Conservation (phyloP, 2,797 vertebrate genomes). For the Bradypus variegatus region DNA sequence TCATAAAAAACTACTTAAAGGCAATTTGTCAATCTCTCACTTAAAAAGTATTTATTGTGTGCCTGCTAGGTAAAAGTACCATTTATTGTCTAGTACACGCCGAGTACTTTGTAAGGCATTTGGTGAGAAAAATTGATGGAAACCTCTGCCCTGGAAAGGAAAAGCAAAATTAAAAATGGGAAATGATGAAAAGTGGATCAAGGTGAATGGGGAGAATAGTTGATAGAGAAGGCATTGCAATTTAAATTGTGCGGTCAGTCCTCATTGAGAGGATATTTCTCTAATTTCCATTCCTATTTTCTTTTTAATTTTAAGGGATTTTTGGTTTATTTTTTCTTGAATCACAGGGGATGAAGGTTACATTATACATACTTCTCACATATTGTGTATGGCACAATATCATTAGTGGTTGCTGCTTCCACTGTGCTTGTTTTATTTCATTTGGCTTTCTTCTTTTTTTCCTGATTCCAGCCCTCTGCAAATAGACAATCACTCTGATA, state of each 20-base stretch:
- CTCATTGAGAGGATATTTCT: background rate
- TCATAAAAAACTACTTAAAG: background rate
- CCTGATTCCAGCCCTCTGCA: background rate
- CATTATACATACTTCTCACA: background rate
- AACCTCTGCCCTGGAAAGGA: background rate
- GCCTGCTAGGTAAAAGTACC: background rate
- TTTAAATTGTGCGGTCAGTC: background rate
- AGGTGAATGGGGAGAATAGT: background rate
- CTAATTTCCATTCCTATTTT: background rate
- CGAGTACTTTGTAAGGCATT: background rate
- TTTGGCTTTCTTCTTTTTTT: background rate
- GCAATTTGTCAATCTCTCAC: background rate
- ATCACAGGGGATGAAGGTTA: background rate
- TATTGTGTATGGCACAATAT: background rate
- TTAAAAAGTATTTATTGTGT: background rate
- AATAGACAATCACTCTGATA: background rate
- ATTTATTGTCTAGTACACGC: background rate
- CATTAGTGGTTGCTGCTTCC: background rate
- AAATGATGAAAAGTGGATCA: background rate
- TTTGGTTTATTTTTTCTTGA: background rate
- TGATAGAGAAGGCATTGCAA: background rate
- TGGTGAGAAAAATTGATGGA: background rate
- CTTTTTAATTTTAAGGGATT: background rate
- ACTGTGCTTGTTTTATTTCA: background rate
- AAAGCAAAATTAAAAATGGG: background rate